Evolutionary conservation across 2,113 vertebrate genomes (phyloP).

Genomic region (Antechinus stuartii): DNA sequence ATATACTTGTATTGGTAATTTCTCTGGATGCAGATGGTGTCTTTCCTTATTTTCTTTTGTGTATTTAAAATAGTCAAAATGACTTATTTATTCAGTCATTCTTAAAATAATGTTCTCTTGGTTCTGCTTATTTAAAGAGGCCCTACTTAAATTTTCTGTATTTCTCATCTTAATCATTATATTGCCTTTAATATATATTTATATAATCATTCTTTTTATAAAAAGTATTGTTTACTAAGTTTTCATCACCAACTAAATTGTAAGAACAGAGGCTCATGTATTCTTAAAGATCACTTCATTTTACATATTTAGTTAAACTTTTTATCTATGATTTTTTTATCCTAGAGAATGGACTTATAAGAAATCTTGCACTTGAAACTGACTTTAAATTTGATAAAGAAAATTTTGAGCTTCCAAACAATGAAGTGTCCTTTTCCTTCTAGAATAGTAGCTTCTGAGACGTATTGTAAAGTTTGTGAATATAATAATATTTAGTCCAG

Average conservation of each 20-base stretch:
- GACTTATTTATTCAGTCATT: too few relatives aligned
- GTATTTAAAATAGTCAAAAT: too few relatives aligned
- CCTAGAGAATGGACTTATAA: neutral
- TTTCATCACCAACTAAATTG: constrained; percentile 34
- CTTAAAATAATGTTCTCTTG: too few relatives aligned
- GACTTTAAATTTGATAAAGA: constrained; percentile 24
- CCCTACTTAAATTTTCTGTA: constrained; percentile 65
- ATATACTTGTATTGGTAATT: too few relatives aligned
- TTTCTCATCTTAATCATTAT: constrained; percentile 62
- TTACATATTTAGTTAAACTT: neutral
- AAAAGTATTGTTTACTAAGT: constrained; percentile 52
- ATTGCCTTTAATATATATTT: constrained; percentile 66
- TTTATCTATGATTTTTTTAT: neutral
- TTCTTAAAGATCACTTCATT: neutral
- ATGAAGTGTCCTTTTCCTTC: constrained; percentile 5
- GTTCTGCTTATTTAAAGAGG: constrained; percentile 48
- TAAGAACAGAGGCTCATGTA: constrained; percentile 2
- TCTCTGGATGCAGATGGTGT: too few relatives aligned
- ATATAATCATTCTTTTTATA: constrained; percentile 58
- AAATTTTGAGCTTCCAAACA: constrained; percentile 16
- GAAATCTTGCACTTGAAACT: neutral
- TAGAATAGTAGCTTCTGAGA: neutral
- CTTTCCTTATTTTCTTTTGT: too few relatives aligned
- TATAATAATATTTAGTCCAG: neutral
- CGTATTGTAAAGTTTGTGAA: neutral